phyloP scores from a whole-genome alignment of 2,113 vertebrate species.

The Urocynchramus pylzowi region DNA sequence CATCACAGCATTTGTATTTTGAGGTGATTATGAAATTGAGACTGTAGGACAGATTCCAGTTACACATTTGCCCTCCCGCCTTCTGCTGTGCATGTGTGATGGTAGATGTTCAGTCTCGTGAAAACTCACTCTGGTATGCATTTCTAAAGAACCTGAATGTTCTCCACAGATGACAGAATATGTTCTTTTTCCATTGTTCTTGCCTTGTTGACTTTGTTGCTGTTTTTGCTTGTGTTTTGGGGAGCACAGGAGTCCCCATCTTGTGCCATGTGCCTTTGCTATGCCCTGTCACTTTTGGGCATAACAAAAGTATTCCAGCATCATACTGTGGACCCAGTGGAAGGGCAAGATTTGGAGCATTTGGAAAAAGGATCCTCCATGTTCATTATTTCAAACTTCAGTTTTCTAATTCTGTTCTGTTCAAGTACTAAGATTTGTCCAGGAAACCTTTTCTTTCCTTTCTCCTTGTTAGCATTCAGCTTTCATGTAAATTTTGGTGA shows the following conservation, averaged over 20 bases:
- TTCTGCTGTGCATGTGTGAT: background rate
- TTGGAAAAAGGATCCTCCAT: rapidly evolving
- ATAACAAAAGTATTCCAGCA: background rate
- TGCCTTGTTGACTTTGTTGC: background rate
- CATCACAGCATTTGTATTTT: background rate
- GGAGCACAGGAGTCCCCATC: background rate
- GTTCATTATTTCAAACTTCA: background rate
- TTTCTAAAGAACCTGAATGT: background rate
- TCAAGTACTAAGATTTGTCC: background rate
- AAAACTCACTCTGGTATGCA: background rate
- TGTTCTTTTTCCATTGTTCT: background rate
- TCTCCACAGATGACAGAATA: background rate
- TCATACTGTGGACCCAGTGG: background rate
- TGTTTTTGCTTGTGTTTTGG: background rate
- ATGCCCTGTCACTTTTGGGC: background rate
- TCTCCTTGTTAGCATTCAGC: background rate
- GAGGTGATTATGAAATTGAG: background rate
- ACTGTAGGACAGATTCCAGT: background rate
- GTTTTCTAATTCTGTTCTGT: background rate
- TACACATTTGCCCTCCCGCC: background rate
- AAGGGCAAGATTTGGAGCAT: background rate
- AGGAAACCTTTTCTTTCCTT: background rate
- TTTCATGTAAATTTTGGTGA: background rate
- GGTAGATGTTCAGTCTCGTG: background rate
- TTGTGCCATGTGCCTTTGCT: background rate